Conservation (phyloP, 1,140 invertebrate genomes). For the Trichonephila clavata region DNA sequence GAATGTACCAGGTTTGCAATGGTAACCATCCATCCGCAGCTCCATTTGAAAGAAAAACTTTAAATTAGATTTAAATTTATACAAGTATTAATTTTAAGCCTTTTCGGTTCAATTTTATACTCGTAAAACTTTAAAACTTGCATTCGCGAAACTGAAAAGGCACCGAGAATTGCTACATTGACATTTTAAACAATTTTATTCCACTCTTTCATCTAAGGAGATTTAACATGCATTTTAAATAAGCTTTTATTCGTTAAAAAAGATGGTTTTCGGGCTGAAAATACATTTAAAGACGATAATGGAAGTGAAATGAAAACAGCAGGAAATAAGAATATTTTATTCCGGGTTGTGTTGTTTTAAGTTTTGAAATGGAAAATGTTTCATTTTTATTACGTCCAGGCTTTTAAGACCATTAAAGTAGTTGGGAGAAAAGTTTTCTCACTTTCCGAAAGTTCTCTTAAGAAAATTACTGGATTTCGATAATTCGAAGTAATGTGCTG, state of each 20-base stretch:
- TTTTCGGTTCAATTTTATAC: too few relatives aligned
- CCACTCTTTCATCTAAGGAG: too few relatives aligned
- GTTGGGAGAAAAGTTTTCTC: not conserved
- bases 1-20: too few relatives aligned
- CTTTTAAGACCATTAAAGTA: conserved; percentile 17
- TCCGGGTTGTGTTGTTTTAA: not conserved
- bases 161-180: too few relatives aligned
- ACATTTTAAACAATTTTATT: too few relatives aligned
- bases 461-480: conserved; percentile 13
- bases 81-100: too few relatives aligned
- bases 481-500: not conserved
- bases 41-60: too few relatives aligned
- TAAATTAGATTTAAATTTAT: too few relatives aligned
- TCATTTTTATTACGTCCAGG: conserved; percentile 1
- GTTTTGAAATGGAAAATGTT: too few relatives aligned
- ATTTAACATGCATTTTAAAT: not conserved
- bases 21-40: too few relatives aligned
- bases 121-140: too few relatives aligned
- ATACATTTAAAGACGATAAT: not conserved
- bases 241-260: not conserved
- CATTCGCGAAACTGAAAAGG: too few relatives aligned
- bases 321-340: conserved; percentile 9
- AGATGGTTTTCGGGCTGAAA: not conserved
- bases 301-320: not conserved
- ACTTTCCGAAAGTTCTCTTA: not conserved